These are phyloP conservation scores for Myiopsitta monachus DNA, from an alignment of 2,113 vertebrate genomes.

Conservation along the genomic window DNA sequence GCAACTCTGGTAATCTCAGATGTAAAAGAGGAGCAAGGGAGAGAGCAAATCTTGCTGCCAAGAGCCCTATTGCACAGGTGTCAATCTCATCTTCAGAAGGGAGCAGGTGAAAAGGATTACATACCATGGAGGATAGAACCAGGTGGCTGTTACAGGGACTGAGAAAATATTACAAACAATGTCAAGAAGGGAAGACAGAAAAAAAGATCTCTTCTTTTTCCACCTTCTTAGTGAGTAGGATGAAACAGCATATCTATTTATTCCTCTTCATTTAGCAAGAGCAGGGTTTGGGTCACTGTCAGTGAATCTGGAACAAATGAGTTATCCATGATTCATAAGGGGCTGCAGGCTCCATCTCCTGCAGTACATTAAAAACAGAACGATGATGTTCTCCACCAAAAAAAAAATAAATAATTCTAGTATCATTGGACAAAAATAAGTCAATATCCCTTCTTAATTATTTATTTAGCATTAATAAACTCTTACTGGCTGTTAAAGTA, in stretches of 20 bases:
- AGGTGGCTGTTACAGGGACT: not conserved
- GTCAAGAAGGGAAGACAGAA: not conserved
- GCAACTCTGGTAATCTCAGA: not conserved
- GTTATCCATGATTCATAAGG: conserved; percentile 33
- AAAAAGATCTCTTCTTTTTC: not conserved
- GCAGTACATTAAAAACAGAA: conserved; percentile 13
- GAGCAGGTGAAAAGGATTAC: not conserved
- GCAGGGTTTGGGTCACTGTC: not conserved
- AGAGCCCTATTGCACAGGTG: not conserved
- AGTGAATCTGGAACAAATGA: conserved; percentile 25
- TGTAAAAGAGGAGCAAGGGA: not conserved
- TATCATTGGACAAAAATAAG: not conserved
- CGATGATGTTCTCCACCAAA: not conserved
- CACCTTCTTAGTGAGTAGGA: not conserved
- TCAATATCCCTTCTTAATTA: conserved; percentile 47
- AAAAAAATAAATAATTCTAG: not conserved
- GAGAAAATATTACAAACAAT: not conserved
- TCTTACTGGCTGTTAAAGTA: conserved; percentile 3
- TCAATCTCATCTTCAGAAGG: conserved; percentile 3
- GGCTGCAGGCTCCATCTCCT: not conserved
- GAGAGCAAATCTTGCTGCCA: not conserved
- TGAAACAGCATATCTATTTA: conserved; percentile 30
- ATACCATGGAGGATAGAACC: not conserved
- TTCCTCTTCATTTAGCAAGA: conserved; percentile 28
- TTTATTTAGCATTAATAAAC: conserved; percentile 40